Evolutionary conservation across 2,888 invertebrate species (phyloP), one percentile per base, ranked within the genome.

Genomic region (Macaria notata): DNA sequence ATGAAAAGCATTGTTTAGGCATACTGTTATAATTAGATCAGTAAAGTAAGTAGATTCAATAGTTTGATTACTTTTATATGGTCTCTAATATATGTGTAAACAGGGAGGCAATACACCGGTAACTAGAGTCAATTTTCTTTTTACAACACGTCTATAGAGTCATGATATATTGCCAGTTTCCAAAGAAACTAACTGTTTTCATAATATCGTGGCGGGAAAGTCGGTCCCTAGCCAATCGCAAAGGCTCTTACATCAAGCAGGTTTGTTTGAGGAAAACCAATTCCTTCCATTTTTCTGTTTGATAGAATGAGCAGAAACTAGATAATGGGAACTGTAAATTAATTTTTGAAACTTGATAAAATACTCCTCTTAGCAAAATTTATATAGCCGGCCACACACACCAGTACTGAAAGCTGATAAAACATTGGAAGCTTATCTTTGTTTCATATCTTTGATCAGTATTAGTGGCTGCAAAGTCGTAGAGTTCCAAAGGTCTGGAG

Each of bases 181-280:
- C 48, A 52, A 51, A 48, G 50, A 56, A 56, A 48, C 51, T 51
- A 51, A 51, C 50, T 42, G 54, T 54, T 49, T 46, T 49, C 46
- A 49, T 36, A 41, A 45, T 55, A 43, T 47, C 31, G 55, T 48
- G 9, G 9, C 55, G 50, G 56, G 60, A 64, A 66, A 66, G 62
- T 61, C 50, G 54, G 41, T 47, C 47, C 44, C 44, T 51, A 49
- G 55, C 56, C 52, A 59, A 64, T 63, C 58, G 55, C 54, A 49
- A 48, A 7, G 8, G 6, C 41, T 41, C 33, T 36, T 36, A 36
- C 3, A 36, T 36, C 33, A 6, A 7, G 7, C 7, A 36, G 33
- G 33, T 7, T 36, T 36, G 33, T 4, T 36, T 36, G 7, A 36
- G 33, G 33, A n/a, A 19, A 19, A 19, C 19, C 19, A 19, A 19